A percentile compares a stretch with the other conserved stretches of the same genome.
Conservation (phyloP, 2,888 invertebrate genomes). For the Catocala nupta region DNA sequence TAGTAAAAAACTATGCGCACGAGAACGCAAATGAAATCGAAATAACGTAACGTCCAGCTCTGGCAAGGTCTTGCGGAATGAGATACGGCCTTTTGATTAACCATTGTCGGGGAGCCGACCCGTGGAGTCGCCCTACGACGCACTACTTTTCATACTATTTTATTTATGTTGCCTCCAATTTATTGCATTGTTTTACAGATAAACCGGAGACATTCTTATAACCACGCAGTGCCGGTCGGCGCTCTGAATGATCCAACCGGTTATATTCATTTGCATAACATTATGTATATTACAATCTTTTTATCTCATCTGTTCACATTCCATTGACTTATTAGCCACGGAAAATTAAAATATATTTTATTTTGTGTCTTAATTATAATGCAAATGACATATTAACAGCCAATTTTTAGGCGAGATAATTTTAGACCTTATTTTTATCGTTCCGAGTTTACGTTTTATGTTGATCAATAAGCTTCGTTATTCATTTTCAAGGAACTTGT, state of each 20-base stretch:
- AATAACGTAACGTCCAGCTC: slow-evolving; percentile 78
- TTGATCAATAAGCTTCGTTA: slow-evolving; percentile 53
- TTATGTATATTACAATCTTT: slow-evolving; percentile 46
- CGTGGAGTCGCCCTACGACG: slow-evolving; percentile 63
- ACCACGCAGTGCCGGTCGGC: slow-evolving; percentile 26
- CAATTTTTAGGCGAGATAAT: slow-evolving; percentile 38
- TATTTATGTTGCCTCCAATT: slow-evolving; percentile 47
- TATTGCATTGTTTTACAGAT: slow-evolving; percentile 48
- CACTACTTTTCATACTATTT: slow-evolving; percentile 39
- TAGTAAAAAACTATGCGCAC: slow-evolving; percentile 77
- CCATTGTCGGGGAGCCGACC: slow-evolving; percentile 76
- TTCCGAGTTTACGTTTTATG: slow-evolving; percentile 37
- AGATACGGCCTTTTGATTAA: slow-evolving; percentile 86
- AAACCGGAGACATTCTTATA: slow-evolving; percentile 39
- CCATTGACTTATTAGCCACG: slow-evolving; percentile 41
- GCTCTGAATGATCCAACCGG: slow-evolving; percentile 47
- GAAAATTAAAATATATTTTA: slow-evolving; percentile 41
- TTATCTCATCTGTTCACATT: slow-evolving; percentile 39
- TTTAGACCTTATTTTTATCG: slow-evolving; percentile 37
- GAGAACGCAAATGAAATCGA: slow-evolving; percentile 87
- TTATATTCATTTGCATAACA: slow-evolving; percentile 56
- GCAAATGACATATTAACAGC: slow-evolving; percentile 35
- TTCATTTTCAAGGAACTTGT: slow-evolving; percentile 63
- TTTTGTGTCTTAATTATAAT: slow-evolving; percentile 46
- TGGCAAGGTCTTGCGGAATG: slow-evolving; percentile 77